Evolutionary conservation across 2,888 invertebrate species (phyloP).

Genomic region (Sphaeridia pumilis): DNA sequence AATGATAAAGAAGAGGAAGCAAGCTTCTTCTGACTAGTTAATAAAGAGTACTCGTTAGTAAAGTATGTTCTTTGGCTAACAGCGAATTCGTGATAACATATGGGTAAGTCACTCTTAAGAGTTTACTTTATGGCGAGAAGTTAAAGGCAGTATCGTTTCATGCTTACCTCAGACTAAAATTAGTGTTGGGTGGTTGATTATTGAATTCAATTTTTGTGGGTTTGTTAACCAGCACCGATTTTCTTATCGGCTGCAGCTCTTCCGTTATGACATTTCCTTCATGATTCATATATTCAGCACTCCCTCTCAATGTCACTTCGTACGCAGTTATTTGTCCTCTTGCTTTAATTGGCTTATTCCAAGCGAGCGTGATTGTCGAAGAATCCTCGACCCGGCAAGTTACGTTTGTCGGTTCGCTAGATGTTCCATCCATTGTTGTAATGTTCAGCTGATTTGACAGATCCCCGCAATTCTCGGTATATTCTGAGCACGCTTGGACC

Average conservation of each 20-base stretch:
- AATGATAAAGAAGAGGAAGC: no score
- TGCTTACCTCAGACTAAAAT: constrained; percentile 54
- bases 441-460: constrained; percentile 68
- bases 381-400: constrained; percentile 49
- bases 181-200: constrained; percentile 66
- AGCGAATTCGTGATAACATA: no score
- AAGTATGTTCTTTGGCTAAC: no score
- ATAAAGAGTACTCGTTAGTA: no score
- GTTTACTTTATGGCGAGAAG: no score
- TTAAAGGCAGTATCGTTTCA: no score
- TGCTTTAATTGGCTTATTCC: constrained; percentile 59
- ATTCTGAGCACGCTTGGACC: constrained; percentile 67
- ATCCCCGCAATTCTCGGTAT: constrained; percentile 59
- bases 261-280: constrained; percentile 44
- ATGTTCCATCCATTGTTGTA: constrained; percentile 69
- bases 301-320: constrained; percentile 50
- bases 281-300: constrained; percentile 47
- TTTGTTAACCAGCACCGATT: constrained; percentile 46
- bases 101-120: no score
- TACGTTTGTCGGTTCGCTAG: constrained; percentile 60
- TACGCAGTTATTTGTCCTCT: constrained; percentile 71
- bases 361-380: constrained; percentile 50
- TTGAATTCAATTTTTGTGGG: constrained; percentile 49
- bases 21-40: no score
- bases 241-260: constrained; percentile 50